phyloP scores from a whole-genome alignment of 1,140 invertebrate species.

The Heliothis virescens region DNA sequence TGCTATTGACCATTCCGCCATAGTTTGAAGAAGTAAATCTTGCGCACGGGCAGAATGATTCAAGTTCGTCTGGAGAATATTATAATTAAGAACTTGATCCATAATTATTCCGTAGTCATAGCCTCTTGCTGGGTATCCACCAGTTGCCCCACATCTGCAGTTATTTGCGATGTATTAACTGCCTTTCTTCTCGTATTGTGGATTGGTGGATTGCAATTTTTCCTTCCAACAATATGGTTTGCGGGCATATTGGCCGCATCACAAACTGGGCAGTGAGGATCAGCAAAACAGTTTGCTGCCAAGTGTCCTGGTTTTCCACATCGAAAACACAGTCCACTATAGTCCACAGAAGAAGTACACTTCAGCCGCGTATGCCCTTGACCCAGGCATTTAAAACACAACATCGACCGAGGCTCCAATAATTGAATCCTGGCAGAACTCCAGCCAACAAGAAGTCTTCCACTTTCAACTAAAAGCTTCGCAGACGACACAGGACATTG shows the following conservation, averaged over 20 bases:
- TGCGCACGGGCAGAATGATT: background rate
- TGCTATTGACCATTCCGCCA: constrained; percentile 41
- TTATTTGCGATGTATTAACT: too few species aligned
- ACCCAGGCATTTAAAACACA: constrained; percentile 55
- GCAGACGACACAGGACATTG: constrained; percentile 41
- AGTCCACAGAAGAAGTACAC: constrained; percentile 38
- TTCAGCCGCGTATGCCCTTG: constrained; percentile 38
- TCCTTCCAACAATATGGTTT: background rate
- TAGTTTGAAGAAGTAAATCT: constrained; percentile 27
- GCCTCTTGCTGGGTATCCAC: too few species aligned
- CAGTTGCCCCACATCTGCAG: too few species aligned
- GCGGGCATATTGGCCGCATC: background rate
- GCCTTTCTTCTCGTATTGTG: too few species aligned
- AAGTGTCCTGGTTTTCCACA: background rate
- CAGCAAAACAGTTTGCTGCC: constrained; percentile 4
- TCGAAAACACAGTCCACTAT: constrained; percentile 6
- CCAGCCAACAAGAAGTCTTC: constrained; percentile 48
- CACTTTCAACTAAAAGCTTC: background rate
- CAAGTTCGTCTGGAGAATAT: constrained; percentile 5
- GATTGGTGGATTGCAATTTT: constrained; percentile 11
- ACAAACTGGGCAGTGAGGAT: constrained; percentile 1
- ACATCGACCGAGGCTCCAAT: constrained; percentile 47
- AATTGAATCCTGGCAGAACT: constrained; percentile 15
- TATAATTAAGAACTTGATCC: background rate
- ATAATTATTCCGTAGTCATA: too few species aligned